phyloP scores from a whole-genome alignment of 2,797 vertebrate species.

The Sebastolobus altivelis region DNA sequence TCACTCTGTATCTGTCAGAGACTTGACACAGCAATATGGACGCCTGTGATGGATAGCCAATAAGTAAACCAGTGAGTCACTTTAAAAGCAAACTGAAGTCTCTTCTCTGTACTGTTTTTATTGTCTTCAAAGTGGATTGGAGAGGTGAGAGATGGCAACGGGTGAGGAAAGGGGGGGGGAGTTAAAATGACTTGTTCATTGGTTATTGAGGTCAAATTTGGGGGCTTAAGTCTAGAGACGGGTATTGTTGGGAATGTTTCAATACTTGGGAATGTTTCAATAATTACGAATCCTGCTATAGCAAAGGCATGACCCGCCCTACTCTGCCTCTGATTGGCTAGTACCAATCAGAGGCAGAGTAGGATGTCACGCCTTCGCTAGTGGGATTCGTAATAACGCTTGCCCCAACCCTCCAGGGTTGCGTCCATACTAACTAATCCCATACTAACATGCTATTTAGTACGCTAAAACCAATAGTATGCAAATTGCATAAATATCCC shows the following conservation, averaged over 20 bases:
- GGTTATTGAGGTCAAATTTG: not conserved
- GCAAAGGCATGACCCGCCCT: too few species aligned
- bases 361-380: too few species aligned
- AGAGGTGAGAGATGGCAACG: constrained; percentile 5
- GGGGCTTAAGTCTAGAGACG: not conserved
- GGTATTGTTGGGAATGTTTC: not conserved
- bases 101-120: constrained; percentile 56
- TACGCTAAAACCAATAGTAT: too few species aligned
- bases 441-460: too few species aligned
- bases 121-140: constrained; percentile 60
- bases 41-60: constrained; percentile 68
- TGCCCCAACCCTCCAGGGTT: not conserved
- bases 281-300: too few species aligned
- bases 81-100: constrained; percentile 67
- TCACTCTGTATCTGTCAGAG: constrained; percentile 64
- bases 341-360: too few species aligned
- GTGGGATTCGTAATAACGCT: too few species aligned
- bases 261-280: not conserved
- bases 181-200: constrained; percentile 14
- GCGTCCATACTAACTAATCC: too few species aligned
- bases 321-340: too few species aligned
- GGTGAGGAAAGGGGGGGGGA: not conserved
- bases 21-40: constrained; percentile 65
- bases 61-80: constrained; percentile 58
- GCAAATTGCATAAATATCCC: too few species aligned